These are phyloP conservation scores for Lytechinus pictus DNA, from an alignment of 35 echinoderm and acorn worm species.

Conservation along the genomic window DNA sequence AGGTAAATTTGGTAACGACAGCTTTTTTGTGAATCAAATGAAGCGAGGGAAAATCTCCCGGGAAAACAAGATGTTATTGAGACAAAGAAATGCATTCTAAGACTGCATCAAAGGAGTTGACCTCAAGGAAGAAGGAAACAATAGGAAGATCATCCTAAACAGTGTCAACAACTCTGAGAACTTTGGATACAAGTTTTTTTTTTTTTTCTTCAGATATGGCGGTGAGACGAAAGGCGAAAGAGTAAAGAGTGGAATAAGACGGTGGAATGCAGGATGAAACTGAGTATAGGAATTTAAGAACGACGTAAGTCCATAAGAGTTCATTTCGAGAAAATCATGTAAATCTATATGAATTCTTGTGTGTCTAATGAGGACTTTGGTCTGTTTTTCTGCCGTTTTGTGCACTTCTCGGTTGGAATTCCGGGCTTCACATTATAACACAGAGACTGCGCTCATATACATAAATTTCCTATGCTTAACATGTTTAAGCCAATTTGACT, in stretches of 20 bases:
- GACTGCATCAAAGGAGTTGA: neutral
- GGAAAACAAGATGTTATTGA: neutral
- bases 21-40: neutral
- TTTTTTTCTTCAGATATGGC: neutral
- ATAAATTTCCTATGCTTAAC: too few species aligned
- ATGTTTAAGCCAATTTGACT: too few species aligned
- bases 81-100: neutral
- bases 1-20: neutral
- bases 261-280: neutral
- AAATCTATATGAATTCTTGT: too few species aligned
- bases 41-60: neutral
- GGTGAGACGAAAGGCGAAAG: too few species aligned
- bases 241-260: neutral
- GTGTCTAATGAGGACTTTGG: too few species aligned
- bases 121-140: neutral
- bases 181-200: neutral
- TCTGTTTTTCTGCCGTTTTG: too few species aligned
- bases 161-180: neutral
- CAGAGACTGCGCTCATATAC: too few species aligned
- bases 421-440: too few species aligned
- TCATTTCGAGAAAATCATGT: too few species aligned
- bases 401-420: too few species aligned
- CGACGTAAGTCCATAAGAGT: too few species aligned
- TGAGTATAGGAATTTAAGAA: neutral
- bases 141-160: neutral